Evolutionary conservation across 2,113 vertebrate genomes (phyloP).

Genomic region (Rostratula benghalensis): DNA sequence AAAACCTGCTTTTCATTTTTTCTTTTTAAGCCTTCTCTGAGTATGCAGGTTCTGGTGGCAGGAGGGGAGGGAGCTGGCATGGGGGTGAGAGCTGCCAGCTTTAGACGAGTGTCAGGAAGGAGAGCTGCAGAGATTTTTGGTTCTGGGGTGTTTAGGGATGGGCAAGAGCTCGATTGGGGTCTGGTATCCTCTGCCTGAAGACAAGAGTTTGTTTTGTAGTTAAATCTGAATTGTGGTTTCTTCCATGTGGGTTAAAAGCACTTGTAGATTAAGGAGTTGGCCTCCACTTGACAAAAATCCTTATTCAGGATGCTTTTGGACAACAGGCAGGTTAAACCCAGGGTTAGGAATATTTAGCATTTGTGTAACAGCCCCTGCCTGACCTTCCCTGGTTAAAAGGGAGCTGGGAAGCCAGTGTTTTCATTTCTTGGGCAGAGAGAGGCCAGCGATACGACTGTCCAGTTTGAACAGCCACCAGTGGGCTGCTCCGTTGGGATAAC

Average conservation of each 20-base stretch:
- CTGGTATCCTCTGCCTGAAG: neutral
- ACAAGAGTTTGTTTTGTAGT: neutral
- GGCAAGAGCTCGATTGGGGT: neutral
- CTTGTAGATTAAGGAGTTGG: neutral
- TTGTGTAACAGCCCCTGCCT: neutral
- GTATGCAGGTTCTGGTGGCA: neutral
- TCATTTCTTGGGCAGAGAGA: neutral
- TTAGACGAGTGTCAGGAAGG: neutral
- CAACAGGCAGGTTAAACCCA: neutral
- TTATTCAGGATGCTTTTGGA: neutral
- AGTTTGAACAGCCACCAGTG: neutral
- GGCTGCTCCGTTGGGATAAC: neutral
- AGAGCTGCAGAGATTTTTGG: neutral
- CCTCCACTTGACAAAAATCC: neutral
- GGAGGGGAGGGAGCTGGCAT: neutral
- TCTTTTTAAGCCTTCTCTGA: neutral
- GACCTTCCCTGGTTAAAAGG: neutral
- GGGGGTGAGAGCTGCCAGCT: neutral
- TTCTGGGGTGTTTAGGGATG: neutral
- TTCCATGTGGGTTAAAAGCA: neutral
- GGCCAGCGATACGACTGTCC: rapidly evolving
- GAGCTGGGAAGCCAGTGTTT: neutral
- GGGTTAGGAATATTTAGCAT: neutral
- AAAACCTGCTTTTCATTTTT: neutral
- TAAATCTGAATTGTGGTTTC: neutral